Percentiles rank a stretch among this genome's conserved stretches.
Conservation (phyloP, 92 coral and sea anemone species). For the Heliopora coerulea region DNA sequence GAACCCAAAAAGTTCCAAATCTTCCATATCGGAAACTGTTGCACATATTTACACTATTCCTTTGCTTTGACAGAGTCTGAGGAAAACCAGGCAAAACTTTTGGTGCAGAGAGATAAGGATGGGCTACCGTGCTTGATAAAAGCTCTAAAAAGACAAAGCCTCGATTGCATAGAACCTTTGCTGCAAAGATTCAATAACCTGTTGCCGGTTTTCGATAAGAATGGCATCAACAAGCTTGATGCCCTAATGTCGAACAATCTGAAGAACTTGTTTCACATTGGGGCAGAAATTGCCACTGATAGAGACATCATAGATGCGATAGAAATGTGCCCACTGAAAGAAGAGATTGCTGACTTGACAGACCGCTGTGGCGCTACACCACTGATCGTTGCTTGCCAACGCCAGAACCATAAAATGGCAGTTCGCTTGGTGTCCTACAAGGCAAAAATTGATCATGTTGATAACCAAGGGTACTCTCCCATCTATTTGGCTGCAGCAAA, state of each 20-base stretch:
- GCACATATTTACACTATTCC: too few species aligned
- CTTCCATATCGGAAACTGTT: too few species aligned
- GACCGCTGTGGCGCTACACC: neutral
- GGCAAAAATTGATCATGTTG: conserved; percentile 26
- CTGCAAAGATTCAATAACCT: neutral
- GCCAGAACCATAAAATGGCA: neutral
- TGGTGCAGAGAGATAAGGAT: neutral
- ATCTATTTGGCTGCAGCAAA: conserved; percentile 1
- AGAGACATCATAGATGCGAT: neutral
- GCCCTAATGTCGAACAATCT: neutral
- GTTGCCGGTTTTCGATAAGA: neutral
- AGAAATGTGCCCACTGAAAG: neutral
- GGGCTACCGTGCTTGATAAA: conserved; percentile 26
- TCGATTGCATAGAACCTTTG: neutral
- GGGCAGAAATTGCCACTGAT: neutral
- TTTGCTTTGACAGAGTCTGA: neutral
- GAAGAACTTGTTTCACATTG: conserved; percentile 16
- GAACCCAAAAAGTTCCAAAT: too few species aligned
- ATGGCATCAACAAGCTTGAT: conserved; percentile 1
- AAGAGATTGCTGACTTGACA: neutral
- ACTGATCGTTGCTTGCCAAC: conserved; percentile 17
- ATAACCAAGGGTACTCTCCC: conserved; percentile 6
- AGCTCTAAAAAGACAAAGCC: conserved; percentile 21
- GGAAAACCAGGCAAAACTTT: neutral
- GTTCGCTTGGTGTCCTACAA: neutral